Percentiles rank a stretch among this genome's conserved stretches.
Conservation (phyloP, 2,888 invertebrate genomes). For the Eupeodes luniger region DNA sequence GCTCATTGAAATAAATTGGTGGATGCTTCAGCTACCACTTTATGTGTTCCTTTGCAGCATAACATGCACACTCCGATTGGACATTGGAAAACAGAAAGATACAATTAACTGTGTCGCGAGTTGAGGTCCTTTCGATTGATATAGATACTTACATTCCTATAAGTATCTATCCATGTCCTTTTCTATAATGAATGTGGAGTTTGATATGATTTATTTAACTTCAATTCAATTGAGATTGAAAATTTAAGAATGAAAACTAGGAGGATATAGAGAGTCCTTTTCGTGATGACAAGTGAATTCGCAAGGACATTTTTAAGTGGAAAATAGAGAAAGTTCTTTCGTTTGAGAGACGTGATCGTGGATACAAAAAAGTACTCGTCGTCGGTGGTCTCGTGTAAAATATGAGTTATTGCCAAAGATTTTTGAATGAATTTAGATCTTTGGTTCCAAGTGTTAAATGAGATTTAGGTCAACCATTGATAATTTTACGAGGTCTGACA, state of each 20-base stretch:
- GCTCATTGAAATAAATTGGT: constrained; percentile 34
- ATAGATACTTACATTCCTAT: not conserved
- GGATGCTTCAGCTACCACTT: constrained; percentile 42
- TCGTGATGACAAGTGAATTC: constrained; percentile 52
- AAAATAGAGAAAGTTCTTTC: not conserved
- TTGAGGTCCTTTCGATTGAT: constrained; percentile 21
- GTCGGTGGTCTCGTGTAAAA: constrained; percentile 51
- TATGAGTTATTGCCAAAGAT: constrained; percentile 48
- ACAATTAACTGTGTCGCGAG: constrained; percentile 67
- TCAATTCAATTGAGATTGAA: constrained; percentile 19
- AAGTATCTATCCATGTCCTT: not conserved
- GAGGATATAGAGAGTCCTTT: not conserved
- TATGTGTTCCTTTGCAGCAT: not conserved
- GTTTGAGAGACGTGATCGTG: not conserved
- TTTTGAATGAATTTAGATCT: constrained; percentile 35
- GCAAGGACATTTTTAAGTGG: constrained; percentile 5
- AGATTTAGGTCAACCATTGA: constrained; percentile 30
- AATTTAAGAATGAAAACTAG: not conserved
- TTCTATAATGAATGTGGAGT: constrained; percentile 1
- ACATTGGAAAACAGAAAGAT: constrained; percentile 13
- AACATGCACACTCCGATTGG: constrained; percentile 34
- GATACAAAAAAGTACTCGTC: not conserved
- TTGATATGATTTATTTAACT: constrained; percentile 51
- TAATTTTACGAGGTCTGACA: not conserved
- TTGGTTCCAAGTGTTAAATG: not conserved